Base-by-base conservation (phyloP, 2,797 vertebrate genomes). In the Rhinophrynus dorsalis region DNA sequence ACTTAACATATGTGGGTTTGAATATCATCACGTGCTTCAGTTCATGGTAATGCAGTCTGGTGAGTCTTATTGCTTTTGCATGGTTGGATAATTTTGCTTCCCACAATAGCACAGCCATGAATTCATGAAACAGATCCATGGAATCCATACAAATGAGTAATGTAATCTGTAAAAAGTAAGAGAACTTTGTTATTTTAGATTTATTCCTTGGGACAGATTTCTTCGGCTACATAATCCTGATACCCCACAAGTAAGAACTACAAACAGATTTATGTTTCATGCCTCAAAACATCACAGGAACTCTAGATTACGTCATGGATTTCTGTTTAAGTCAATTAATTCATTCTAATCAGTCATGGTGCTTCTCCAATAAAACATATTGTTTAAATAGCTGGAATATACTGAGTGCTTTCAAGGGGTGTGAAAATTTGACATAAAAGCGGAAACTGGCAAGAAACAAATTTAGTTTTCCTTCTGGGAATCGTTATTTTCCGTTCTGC, bases 331-430 rank as follows among this genome's bases (percentile, higher is more conserved):
- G 37, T 52, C 47, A 67, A 73, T 67, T 52, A 66, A 51, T 73
- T 59, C 57, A 21, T 48, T 60, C 55, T 52, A 60, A 73, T 73
- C 62, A 67, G 44, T 6, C 32, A 23, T 20, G 27, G 33, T 23
- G 18, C 61, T 72, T 42, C 61, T 52, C n/a, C n/a, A n/a, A 20
- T 38, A 72, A 70, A 40, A 42, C 21, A 27, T 12, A 35, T 50
- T 50, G 54, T 52, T 67, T 73, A 60, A 66, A 51, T 72, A 51
- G 60, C 54, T 59, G 44, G 35, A 55, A 58, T 65, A 65, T 72
- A 72, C 65, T 65, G 61, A 72, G 60, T 42, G 20, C 33, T 8
- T 47, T 47, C 18, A 32, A 23, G 42, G 20, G 21, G n/a, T 20
- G 18, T 47, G 18, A 59, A 59, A 9, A 27, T 38, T 20, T 38